phyloP scores from a whole-genome alignment of 2,888 invertebrate genomes.

The Apoda limacodes region DNA sequence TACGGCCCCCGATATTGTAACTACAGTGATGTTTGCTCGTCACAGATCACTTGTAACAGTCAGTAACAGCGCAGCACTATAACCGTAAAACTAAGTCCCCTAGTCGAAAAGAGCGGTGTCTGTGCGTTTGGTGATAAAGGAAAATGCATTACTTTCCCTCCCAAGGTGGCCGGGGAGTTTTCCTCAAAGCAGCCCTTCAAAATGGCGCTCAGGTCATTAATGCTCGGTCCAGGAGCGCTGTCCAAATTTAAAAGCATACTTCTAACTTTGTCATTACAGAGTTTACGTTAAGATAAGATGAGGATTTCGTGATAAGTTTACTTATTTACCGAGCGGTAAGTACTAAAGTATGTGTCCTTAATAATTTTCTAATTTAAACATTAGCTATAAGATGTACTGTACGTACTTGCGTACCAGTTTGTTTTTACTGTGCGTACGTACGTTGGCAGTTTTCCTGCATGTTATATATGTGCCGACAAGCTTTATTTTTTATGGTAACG shows the following conservation, averaged over 20 bases:
- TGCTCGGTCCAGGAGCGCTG: conserved; percentile 40
- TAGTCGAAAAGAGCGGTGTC: conserved; percentile 48
- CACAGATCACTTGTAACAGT: conserved; percentile 41
- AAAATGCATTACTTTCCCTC: conserved; percentile 65
- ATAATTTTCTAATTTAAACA: background rate
- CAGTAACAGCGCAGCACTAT: too few relatives aligned
- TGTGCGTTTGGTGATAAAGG: conserved; percentile 63
- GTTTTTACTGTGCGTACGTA: background rate
- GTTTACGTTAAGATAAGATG: conserved; percentile 27
- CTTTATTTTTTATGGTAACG: too few relatives aligned
- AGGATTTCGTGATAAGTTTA: conserved; percentile 26
- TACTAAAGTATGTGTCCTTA: background rate
- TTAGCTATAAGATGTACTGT: background rate
- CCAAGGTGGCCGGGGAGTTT: conserved; percentile 41
- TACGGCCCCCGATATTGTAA: too few relatives aligned
- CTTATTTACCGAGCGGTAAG: conserved; percentile 18
- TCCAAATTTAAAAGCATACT: conserved; percentile 55
- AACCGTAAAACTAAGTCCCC: conserved; percentile 62
- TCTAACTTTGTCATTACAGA: conserved; percentile 40
- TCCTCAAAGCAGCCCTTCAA: conserved; percentile 52
- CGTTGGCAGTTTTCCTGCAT: background rate
- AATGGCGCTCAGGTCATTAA: conserved; percentile 58
- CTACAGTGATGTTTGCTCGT: too few relatives aligned
- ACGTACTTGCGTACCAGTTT: too few relatives aligned
- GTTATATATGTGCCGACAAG: too few relatives aligned